Evolutionary conservation across 2,113 vertebrate species (phyloP), one percentile per base, ranked within the genome.

Genomic region (Raja brachyura): DNA sequence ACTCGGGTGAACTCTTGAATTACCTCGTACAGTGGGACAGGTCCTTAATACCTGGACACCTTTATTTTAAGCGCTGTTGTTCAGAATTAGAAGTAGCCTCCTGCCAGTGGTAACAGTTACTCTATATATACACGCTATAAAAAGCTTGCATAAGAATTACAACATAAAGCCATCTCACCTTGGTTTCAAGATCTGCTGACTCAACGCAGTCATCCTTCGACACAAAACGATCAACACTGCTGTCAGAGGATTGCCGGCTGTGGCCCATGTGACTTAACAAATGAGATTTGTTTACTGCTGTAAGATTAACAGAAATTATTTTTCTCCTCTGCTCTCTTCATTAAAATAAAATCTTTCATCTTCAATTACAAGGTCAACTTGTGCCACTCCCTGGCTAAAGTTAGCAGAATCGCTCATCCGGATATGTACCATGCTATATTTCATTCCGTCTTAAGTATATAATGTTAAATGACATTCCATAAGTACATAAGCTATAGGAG

Each of bases 161-260:
- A 93, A 75, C 31, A 77, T 70, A 63, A 88, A 93, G 63, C 7
- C 73, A n/a, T 63, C 95, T 95, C 88, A 99, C 99, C 97, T 98
- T 99, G 95, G 94, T 97, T 93, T 98, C 98, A 0, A 96, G 97
- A 93, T 99, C 98, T 0, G 93, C 93, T 0, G 95, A 95, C 59
- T 99, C 98, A 33, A 95, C 56, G 4, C 95, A 94, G 94, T 99
- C 98, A 3, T 99, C 99, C 95, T 97, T 97, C n/a, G 97, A 94
- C 33, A 96, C 85, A 93, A 97, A 96, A 94, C 95, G 97, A 75
- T 99, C 98, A 90, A 98, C 94, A 0, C 98, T 98, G 96, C 97
- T 96, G 93, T 98, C 98, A 5, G 98, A 99, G 22, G 97, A 96
- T 94, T 99, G 98, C 54, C 98, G 96, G 93, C 97, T 98, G 94